These are phyloP conservation scores for Drosophila putrida DNA, from an alignment of 2,888 invertebrate species.

Conservation along the genomic window DNA sequence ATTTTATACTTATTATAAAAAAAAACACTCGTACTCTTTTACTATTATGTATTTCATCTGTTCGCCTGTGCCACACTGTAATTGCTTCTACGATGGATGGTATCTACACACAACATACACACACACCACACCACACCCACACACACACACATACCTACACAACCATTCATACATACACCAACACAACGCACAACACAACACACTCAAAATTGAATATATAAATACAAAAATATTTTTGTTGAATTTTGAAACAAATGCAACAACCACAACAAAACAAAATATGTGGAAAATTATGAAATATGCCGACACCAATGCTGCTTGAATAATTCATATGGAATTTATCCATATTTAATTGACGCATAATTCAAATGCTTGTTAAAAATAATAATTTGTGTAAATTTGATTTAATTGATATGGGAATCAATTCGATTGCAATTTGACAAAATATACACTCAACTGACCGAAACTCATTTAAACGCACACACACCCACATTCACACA, in stretches of 20 bases:
- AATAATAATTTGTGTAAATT: conserved; percentile 49
- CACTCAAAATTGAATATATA: conserved; percentile 5
- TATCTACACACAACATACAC: conserved; percentile 61
- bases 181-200: conserved; percentile 24
- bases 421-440: conserved; percentile 31
- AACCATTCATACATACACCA: conserved; percentile 15
- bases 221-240: conserved; percentile 20
- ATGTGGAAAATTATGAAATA: conserved; percentile 47
- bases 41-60: conserved; percentile 84
- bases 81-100: conserved; percentile 84
- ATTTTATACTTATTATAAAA: conserved; percentile 63
- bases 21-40: conserved; percentile 76
- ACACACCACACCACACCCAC: conserved; percentile 43
- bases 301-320: conserved; percentile 65
- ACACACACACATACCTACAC: conserved; percentile 31
- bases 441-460: conserved; percentile 31
- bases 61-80: conserved; percentile 83
- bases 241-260: conserved; percentile 34
- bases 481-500: conserved; percentile 35
- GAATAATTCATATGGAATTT: conserved; percentile 69
- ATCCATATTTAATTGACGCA: conserved; percentile 62
- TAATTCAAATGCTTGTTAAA: conserved; percentile 68
- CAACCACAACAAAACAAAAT: conserved; percentile 37
- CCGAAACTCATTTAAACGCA: background rate
- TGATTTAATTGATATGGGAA: conserved; percentile 38